These are phyloP conservation scores for Gopherus evgoodei DNA, from an alignment of 2,113 vertebrate species.

Conservation along the genomic window DNA sequence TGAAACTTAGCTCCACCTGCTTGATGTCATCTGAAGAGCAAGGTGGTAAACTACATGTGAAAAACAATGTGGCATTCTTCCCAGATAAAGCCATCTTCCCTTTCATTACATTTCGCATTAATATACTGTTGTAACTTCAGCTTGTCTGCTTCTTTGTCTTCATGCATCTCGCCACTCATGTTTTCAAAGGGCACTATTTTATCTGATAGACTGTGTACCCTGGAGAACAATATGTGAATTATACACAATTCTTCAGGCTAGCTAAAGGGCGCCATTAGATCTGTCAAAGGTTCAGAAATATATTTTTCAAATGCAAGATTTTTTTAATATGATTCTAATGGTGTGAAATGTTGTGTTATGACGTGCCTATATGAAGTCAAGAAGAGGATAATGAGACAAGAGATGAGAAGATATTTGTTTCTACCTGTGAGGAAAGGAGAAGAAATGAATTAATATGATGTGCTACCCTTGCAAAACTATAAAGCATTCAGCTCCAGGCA, in stretches of 20 bases:
- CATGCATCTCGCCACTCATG: neutral
- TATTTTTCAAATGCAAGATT: neutral
- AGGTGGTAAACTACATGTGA: neutral
- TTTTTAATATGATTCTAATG: neutral
- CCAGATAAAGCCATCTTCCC: neutral
- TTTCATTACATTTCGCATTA: neutral
- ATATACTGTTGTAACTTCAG: neutral
- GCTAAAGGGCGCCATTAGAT: neutral
- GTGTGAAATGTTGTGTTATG: neutral
- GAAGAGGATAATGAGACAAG: neutral
- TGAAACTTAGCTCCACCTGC: rapidly evolving
- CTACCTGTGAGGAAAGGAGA: neutral
- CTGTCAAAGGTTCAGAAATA: neutral
- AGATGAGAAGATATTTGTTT: neutral
- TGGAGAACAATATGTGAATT: neutral
- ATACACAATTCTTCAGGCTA: neutral
- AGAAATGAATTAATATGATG: slow-evolving; percentile 10
- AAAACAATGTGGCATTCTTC: neutral
- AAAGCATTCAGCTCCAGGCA: neutral
- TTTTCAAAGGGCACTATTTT: neutral
- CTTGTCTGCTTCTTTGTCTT: neutral
- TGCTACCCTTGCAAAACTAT: neutral
- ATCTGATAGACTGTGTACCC: neutral
- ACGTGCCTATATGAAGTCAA: neutral
- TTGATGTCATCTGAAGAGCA: neutral